phyloP scores from a whole-genome alignment of 2,113 vertebrate species.

The Clupea harengus region DNA sequence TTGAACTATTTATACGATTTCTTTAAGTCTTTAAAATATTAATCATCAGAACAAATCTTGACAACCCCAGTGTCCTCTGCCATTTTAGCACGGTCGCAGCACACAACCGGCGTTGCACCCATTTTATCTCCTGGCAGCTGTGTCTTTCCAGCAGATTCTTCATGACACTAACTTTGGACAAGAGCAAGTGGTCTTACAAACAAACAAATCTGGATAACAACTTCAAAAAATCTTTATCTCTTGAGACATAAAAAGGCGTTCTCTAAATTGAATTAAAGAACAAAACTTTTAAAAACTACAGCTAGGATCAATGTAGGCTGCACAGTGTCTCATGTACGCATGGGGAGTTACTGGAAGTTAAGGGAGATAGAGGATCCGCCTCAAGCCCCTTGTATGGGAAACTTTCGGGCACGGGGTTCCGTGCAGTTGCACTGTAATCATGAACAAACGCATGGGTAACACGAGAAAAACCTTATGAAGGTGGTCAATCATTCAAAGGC shows the following conservation, averaged over 20 bases:
- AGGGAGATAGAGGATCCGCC: conserved; percentile 39
- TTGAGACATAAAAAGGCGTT: background rate
- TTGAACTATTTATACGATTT: background rate
- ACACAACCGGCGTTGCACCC: conserved; percentile 60
- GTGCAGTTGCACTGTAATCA: conserved; percentile 34
- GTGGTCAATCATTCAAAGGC: conserved; percentile 58
- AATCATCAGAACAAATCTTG: background rate
- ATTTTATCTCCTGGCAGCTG: conserved; percentile 78
- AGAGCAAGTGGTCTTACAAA: conserved; percentile 62
- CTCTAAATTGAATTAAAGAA: background rate
- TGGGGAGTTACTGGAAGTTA: conserved; percentile 12
- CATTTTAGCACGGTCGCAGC: conserved; percentile 57
- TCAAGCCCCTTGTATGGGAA: conserved; percentile 73
- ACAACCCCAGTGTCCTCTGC: conserved; percentile 69
- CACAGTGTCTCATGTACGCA: conserved; percentile 13
- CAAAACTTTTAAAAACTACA: background rate
- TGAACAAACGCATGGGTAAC: conserved; percentile 55
- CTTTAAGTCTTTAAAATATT: background rate
- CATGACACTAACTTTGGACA: conserved; percentile 75
- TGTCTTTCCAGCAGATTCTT: conserved; percentile 74
- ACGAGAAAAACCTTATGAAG: conserved; percentile 69
- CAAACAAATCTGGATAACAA: conserved; percentile 59
- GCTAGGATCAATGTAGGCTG: background rate
- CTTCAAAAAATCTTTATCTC: background rate
- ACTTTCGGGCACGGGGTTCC: conserved; percentile 56